These are phyloP conservation scores for Caenorhabditis macrosperma DNA, from an alignment of 2,888 invertebrate genomes.

Conservation along the genomic window DNA sequence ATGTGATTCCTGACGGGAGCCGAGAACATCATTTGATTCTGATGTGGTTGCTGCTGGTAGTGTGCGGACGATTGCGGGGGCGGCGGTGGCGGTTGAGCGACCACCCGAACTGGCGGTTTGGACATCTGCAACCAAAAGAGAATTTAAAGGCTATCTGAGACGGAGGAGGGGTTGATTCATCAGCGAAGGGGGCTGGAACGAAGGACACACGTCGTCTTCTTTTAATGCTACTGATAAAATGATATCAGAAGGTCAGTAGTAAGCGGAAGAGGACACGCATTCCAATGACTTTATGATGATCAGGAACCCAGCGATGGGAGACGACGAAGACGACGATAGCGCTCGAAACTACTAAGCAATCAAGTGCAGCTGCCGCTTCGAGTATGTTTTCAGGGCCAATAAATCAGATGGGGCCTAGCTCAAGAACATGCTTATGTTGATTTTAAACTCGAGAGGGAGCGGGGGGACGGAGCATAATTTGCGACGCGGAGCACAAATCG, in stretches of 20 bases:
- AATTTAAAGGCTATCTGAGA: background rate
- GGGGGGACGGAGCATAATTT: background rate
- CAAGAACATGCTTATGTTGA: slow-evolving; percentile 1
- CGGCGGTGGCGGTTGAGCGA: slow-evolving; percentile 53
- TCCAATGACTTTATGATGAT: slow-evolving; percentile 35
- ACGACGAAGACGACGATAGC: background rate
- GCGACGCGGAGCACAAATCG: background rate
- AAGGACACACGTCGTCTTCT: slow-evolving; percentile 34
- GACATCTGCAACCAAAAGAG: slow-evolving; percentile 67
- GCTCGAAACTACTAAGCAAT: slow-evolving; percentile 7
- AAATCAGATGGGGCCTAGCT: slow-evolving; percentile 21
- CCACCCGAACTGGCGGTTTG: slow-evolving; percentile 66
- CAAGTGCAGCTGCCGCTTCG: slow-evolving; percentile 27
- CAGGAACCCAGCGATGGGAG: background rate
- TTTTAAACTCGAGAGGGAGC: background rate
- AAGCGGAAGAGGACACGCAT: slow-evolving; percentile 31
- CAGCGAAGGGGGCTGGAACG: slow-evolving; percentile 33
- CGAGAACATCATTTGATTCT: slow-evolving; percentile 35
- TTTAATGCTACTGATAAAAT: background rate
- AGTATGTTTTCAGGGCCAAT: slow-evolving; percentile 27
- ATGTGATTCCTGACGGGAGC: slow-evolving; percentile 21
- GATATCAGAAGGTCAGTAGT: slow-evolving; percentile 50
- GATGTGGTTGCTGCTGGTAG: slow-evolving; percentile 10
- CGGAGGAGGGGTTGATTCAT: slow-evolving; percentile 22
- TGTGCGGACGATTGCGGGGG: slow-evolving; percentile 16